phyloP scores from a whole-genome alignment of 2,113 vertebrate species.

The Ivindomyrus marchei region DNA sequence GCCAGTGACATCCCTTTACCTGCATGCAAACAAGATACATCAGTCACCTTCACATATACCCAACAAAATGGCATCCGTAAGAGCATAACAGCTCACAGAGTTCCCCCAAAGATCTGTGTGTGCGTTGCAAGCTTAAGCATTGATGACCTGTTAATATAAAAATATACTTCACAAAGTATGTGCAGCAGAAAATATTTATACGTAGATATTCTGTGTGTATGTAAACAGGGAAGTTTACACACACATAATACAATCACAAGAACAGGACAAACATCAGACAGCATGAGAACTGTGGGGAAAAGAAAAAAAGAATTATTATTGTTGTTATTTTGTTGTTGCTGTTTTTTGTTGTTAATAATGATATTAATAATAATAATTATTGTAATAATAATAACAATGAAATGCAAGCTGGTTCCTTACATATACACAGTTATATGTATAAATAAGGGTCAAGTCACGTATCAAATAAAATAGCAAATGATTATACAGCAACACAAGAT shows the following conservation, averaged over 20 bases:
- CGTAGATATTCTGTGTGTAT: neutral
- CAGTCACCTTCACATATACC: neutral
- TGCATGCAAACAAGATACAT: conserved; percentile 37
- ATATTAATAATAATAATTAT: too few relatives aligned
- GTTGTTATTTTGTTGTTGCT: too few relatives aligned
- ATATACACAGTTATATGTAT: too few relatives aligned
- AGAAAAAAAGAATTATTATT: too few relatives aligned
- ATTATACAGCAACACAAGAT: too few relatives aligned
- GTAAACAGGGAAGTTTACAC: neutral
- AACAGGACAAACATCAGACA: too few relatives aligned
- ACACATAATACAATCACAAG: neutral
- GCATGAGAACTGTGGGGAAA: too few relatives aligned
- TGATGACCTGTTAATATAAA: neutral
- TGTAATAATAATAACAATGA: too few relatives aligned
- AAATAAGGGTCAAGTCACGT: too few relatives aligned
- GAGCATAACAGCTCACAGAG: neutral
- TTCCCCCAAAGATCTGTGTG: neutral
- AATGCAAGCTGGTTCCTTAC: too few relatives aligned
- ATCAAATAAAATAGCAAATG: too few relatives aligned
- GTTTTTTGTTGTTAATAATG: too few relatives aligned
- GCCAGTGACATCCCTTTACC: conserved; percentile 71
- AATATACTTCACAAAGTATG: neutral
- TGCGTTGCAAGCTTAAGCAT: neutral
- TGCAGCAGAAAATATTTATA: neutral
- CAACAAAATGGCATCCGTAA: neutral